These are phyloP conservation scores for Andrena flavipes DNA, from an alignment of 2,888 invertebrate species.

Conservation along the genomic window DNA sequence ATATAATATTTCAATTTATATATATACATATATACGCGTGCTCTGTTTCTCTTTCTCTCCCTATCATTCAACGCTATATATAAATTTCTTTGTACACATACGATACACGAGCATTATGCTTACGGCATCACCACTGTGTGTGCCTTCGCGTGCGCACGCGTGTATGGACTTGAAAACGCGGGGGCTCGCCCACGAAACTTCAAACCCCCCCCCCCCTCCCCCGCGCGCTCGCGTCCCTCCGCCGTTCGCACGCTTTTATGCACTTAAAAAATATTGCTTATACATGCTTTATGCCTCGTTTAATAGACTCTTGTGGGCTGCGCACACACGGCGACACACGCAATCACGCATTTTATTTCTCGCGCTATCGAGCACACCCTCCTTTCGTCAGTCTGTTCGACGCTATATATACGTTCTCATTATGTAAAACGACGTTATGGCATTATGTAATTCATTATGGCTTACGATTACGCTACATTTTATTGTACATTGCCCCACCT, in stretches of 20 bases:
- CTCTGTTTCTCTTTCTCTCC: conserved; percentile 15
- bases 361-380: conserved; percentile 30
- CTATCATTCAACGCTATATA: conserved; percentile 42
- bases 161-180: conserved; percentile 54
- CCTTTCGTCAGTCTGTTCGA: conserved; percentile 73
- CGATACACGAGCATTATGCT: conserved; percentile 65
- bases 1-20: conserved; percentile 77
- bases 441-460: conserved; percentile 84
- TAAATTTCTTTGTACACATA: conserved; percentile 64
- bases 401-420: conserved; percentile 65
- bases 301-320: conserved; percentile 81
- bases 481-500: conserved; percentile 81
- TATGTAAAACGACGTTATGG: conserved; percentile 82
- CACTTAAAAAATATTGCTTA: conserved; percentile 78
- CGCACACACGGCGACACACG: conserved; percentile 51
- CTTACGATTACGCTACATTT: conserved; percentile 79
- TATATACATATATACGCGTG: conserved; percentile 39
- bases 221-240: neutral
- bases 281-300: conserved; percentile 72
- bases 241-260: conserved; percentile 57
- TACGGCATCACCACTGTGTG: conserved; percentile 47
- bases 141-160: conserved; percentile 20
- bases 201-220: neutral
- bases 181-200: conserved; percentile 71
- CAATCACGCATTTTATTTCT: conserved; percentile 45